Evolutionary conservation across 2,113 vertebrate species (phyloP).

Genomic region (Oxyruncus cristatus): DNA sequence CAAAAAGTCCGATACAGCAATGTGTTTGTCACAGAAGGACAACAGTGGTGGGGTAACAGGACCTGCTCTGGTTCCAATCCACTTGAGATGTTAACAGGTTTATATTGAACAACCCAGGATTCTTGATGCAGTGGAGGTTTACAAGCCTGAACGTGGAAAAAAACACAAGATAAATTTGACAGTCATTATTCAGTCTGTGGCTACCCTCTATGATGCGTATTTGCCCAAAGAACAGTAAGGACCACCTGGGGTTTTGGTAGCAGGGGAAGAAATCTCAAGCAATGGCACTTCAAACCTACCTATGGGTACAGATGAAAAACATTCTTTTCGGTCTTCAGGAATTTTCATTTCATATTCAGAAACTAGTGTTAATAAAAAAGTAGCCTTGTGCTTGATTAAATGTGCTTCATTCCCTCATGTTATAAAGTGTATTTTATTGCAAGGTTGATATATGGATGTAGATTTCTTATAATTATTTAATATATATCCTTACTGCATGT

Average conservation of each 20-base stretch:
- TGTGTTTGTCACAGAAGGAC: background rate
- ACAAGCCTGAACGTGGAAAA: background rate
- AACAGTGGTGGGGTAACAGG: background rate
- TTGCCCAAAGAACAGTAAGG: background rate
- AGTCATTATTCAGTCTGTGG: background rate
- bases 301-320: background rate
- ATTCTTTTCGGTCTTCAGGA: background rate
- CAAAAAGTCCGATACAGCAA: background rate
- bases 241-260: background rate
- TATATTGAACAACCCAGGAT: background rate
- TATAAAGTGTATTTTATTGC: background rate
- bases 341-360: background rate
- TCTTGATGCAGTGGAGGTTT: background rate
- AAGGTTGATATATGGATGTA: background rate
- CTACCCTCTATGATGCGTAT: background rate
- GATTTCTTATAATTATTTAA: background rate
- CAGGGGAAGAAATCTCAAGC: background rate
- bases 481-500: background rate
- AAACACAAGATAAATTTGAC: background rate
- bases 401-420: background rate
- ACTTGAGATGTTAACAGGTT: background rate
- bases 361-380: background rate
- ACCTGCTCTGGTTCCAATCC: background rate
- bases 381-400: background rate
- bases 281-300: background rate